Percentiles rank a stretch among this genome's conserved stretches.
Evolutionary conservation across 2,888 invertebrate genomes (phyloP).

Genomic region (Schizaphis graminum): DNA sequence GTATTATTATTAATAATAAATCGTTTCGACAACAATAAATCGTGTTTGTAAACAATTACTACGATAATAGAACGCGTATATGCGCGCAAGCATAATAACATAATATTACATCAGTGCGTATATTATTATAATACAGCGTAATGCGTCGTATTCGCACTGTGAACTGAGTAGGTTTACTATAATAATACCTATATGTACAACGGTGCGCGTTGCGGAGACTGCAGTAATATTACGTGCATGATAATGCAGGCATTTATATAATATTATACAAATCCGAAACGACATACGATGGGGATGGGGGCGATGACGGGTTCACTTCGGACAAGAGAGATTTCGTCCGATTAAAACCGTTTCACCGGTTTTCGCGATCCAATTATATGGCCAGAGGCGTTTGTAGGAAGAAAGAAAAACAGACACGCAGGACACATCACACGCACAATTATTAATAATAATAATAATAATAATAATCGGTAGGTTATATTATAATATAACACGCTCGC

Average conservation of each 20-base stretch:
- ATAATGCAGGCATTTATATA: background rate
- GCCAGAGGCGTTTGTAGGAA: slow-evolving; percentile 5
- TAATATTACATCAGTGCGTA: background rate
- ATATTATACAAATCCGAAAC: background rate
- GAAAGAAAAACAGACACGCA: background rate
- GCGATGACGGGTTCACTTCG: background rate
- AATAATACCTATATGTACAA: background rate
- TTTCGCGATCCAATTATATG: background rate
- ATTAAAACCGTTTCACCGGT: slow-evolving; percentile 14
- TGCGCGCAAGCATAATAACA: background rate
- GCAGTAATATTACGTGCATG: background rate
- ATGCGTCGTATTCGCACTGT: too few species aligned
- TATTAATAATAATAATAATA: background rate
- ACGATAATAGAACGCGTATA: background rate
- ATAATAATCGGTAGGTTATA: background rate
- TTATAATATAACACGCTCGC: background rate
- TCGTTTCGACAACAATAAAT: background rate
- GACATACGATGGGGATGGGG: background rate
- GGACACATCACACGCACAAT: background rate
- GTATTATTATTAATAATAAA: background rate
- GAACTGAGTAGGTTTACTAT: background rate
- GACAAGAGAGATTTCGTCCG: background rate
- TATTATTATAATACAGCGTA: background rate
- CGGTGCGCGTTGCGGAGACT: background rate
- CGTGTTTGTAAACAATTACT: background rate